Evolutionary conservation across 2,113 vertebrate species (phyloP).

Genomic region (Potamarius usumacintae): DNA sequence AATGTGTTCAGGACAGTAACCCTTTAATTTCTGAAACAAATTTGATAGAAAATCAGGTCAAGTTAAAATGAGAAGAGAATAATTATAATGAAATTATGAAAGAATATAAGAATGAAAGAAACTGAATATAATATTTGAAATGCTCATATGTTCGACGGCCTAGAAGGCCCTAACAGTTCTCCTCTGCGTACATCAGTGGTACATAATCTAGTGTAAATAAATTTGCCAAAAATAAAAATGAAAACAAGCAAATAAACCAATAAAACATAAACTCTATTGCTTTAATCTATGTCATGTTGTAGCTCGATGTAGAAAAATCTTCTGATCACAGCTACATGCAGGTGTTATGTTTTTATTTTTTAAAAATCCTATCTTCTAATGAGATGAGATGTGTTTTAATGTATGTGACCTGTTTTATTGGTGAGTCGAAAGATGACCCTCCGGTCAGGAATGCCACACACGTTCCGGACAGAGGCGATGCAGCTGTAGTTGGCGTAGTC

Average conservation of each 20-base stretch:
- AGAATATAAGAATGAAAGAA: no score
- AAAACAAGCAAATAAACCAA: background rate
- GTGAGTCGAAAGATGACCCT: constrained; percentile 93
- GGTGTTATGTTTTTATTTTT: background rate
- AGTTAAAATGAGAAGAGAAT: no score
- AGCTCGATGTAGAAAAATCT: background rate
- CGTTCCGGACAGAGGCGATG: constrained; percentile 92
- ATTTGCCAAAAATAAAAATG: background rate
- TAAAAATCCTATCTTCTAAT: background rate
- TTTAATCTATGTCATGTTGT: background rate
- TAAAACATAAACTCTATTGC: background rate
- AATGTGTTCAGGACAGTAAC: no score
- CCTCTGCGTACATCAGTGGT: background rate
- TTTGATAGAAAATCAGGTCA: no score
- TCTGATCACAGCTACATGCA: background rate
- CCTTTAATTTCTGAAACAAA: no score
- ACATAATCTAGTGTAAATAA: background rate
- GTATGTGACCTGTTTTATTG: constrained; percentile 56
- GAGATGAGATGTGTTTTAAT: background rate
- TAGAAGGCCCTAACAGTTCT: no score
- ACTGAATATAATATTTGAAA: no score
- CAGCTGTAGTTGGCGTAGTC: constrained; percentile 99
- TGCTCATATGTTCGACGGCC: no score
- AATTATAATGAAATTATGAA: no score
- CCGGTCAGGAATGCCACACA: constrained; percentile 94